Evolutionary conservation across 2,113 vertebrate species (phyloP).

Genomic region (Entelurus aequoreus): DNA sequence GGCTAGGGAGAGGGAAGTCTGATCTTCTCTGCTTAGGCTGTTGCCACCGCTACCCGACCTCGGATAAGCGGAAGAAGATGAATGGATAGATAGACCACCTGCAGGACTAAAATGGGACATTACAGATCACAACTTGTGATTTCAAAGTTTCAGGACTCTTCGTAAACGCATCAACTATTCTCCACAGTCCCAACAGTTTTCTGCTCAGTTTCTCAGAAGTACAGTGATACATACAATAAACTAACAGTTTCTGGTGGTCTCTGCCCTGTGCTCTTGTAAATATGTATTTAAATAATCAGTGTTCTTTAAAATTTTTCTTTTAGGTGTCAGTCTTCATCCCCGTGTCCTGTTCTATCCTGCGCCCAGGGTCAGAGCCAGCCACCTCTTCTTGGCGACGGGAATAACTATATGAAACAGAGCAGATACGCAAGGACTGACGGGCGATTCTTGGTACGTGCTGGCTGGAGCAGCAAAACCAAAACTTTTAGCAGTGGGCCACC

Average conservation of each 20-base stretch:
- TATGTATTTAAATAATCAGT: constrained; percentile 13
- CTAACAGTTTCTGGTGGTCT: background rate
- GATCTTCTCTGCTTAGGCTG: too few species aligned
- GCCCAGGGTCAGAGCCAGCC: constrained; percentile 74
- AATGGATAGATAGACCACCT: too few species aligned
- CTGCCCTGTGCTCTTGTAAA: background rate
- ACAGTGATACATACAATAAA: background rate
- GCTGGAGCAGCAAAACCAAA: constrained; percentile 69
- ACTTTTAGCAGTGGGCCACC: constrained; percentile 66
- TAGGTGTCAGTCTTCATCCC: constrained; percentile 90
- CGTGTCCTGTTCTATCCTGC: constrained; percentile 77
- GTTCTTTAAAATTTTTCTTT: constrained; percentile 57
- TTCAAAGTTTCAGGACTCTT: too few species aligned
- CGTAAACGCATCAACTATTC: too few species aligned
- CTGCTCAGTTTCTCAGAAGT: background rate
- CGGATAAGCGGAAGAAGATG: too few species aligned
- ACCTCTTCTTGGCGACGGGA: constrained; percentile 78
- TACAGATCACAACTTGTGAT: too few species aligned
- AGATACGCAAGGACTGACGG: constrained; percentile 72
- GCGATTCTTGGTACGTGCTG: constrained; percentile 71
- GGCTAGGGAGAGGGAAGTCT: too few species aligned
- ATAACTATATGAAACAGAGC: constrained; percentile 71
- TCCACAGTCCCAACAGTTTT: constrained; percentile 7
- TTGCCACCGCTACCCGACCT: too few species aligned
- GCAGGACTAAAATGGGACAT: too few species aligned